Base-by-base conservation (phyloP, 2,113 vertebrate species). In the Gila orcuttii region DNA sequence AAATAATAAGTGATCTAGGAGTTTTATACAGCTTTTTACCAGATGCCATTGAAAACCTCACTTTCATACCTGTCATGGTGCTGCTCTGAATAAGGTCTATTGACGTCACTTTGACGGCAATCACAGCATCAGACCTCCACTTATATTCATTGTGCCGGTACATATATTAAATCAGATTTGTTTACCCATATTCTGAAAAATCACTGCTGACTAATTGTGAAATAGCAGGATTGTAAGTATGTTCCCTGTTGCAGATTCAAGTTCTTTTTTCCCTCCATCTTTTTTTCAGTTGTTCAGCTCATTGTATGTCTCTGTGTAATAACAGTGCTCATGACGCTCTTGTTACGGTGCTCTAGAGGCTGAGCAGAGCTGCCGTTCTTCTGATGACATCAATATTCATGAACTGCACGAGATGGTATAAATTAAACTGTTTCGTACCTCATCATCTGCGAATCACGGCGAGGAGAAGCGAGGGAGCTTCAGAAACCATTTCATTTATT, bases 371-470 rank as follows among this genome's bases (percentile, higher is more conserved):
- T 79, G 21, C 50, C 86, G 57, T 87, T 82, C 50, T 60, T 33
- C 74, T 74, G 77, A 66, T 85, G 33, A 84, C 64, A 87, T 91
- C 79, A 88, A 90, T 91, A 91, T 92, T 90, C 57, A 91, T 87
- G 68, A n/a, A 19, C 52, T 77, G 83, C 47, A 75, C 33, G 31
- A 78, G 75, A 78, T 85, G 89, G 64, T 85, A 74, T 81, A 89
- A 83, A 90, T 86, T 87, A 89, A 92, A 90, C 90, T 36, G 59
- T 45, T 85, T 78, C 31, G 90, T 90, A 86, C 84, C 88, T 90
- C 87, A 90, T 85, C 33, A 62, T 75, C 66, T 89, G 83, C 82
- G 60, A 73, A 83, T 83, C 45, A 31, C 50, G 68, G 25, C 64
- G 78, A 90, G 89, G 89, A 87, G 88, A 64, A 64, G n/a, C 23